These are phyloP conservation scores for Slavum lentiscoides DNA, from an alignment of 2,888 invertebrate species.

Conservation along the genomic window DNA sequence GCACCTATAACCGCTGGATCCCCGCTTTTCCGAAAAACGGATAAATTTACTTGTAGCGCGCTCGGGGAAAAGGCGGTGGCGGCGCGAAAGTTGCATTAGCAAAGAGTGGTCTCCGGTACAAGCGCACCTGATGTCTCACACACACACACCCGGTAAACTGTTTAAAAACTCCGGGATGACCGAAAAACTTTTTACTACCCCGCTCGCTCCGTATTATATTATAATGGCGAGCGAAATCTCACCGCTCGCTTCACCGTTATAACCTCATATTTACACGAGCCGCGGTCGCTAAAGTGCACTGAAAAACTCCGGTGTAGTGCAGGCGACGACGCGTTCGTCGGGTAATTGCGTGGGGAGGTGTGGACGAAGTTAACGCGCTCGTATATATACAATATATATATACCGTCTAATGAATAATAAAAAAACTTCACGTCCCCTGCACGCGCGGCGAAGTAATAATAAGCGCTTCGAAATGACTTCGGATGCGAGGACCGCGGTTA, in stretches of 20 bases:
- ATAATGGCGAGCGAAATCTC: constrained; percentile 25
- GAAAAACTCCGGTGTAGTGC: too few species aligned
- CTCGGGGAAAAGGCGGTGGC: neutral
- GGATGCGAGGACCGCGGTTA: too few species aligned
- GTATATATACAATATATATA: neutral
- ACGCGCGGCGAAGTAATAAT: too few species aligned
- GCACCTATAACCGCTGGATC: neutral
- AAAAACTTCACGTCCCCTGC: neutral
- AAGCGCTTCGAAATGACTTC: too few species aligned
- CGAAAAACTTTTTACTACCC: constrained; percentile 20
- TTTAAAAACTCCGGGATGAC: constrained; percentile 42
- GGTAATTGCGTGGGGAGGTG: neutral
- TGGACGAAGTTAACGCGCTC: neutral
- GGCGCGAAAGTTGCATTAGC: constrained; percentile 26
- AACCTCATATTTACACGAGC: neutral
- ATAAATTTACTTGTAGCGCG: too few species aligned
- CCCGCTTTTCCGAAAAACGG: neutral
- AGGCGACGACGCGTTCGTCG: too few species aligned
- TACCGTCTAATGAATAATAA: constrained; percentile 2
- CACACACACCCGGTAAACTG: neutral
- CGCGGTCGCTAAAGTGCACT: neutral
- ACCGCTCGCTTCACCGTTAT: constrained; percentile 1
- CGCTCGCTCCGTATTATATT: neutral
- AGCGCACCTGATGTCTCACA: constrained; percentile 39
- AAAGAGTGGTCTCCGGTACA: constrained; percentile 40